A percentile compares a stretch with the other conserved stretches of the same genome.
These are phyloP conservation scores for Teleogryllus oceanicus DNA, from an alignment of 2,888 invertebrate genomes.

Conservation along the genomic window DNA sequence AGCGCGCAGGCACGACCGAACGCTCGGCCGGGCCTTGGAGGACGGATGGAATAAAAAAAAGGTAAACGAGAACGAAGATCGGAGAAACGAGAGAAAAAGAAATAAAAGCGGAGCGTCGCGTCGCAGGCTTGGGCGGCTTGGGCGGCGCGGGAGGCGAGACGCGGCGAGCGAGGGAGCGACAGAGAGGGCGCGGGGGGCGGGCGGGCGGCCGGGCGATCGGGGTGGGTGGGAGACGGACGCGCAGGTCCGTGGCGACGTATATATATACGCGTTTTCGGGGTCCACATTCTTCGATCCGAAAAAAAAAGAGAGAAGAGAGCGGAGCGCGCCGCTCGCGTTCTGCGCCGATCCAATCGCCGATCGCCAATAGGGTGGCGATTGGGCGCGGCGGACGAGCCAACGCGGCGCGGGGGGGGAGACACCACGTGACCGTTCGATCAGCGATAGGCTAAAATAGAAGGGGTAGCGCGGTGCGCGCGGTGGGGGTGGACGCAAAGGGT, in stretches of 20 bases:
- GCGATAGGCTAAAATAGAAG: conserved; percentile 33
- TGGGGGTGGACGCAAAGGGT: background rate
- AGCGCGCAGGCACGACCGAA: background rate
- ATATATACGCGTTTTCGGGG: background rate
- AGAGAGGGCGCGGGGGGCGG: background rate
- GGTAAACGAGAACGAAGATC: conserved; percentile 18
- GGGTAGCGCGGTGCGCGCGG: background rate
- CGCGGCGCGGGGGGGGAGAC: conserved; percentile 9
- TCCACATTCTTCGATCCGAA: conserved; percentile 4
- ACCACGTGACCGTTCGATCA: conserved; percentile 33
- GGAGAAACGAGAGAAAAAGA: conserved; percentile 18
- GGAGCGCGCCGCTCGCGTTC: background rate
- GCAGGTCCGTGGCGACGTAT: background rate
- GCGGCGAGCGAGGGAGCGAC: background rate
- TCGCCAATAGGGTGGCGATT: conserved; percentile 7
- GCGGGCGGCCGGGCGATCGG: background rate
- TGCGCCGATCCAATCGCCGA: conserved; percentile 18
- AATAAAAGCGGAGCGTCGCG: background rate
- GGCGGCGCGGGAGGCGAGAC: background rate
- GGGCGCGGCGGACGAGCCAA: background rate
- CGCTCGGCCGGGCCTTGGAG: background rate
- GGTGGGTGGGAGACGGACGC: background rate
- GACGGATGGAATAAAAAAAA: too few relatives aligned
- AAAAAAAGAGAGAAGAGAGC: background rate
- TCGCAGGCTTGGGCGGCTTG: too few relatives aligned